A percentile compares a stretch with the other conserved stretches of the same genome.
phyloP scores from a whole-genome alignment of 2,888 invertebrate species.

The Apeira syringaria region DNA sequence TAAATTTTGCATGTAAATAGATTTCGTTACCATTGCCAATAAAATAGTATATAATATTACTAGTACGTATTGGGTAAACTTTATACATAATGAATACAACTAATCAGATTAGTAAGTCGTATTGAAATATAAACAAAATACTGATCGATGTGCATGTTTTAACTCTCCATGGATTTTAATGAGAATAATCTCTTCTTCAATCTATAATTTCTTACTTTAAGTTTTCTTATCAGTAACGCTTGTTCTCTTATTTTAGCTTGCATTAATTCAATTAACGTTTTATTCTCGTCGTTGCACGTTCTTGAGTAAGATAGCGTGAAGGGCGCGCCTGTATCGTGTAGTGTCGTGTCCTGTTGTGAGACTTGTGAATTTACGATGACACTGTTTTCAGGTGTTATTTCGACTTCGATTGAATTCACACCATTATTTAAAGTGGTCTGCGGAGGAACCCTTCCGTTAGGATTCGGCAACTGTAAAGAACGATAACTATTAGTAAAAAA shows the following conservation, averaged over 20 bases:
- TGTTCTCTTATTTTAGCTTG: slow-evolving; percentile 12
- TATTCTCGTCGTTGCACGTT: slow-evolving; percentile 6
- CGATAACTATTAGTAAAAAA: too few species aligned
- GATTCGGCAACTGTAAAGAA: not conserved
- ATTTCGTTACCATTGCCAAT: too few species aligned
- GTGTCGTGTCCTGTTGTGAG: not conserved
- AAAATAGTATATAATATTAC: too few species aligned
- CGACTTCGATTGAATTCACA: slow-evolving; percentile 9
- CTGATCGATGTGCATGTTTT: too few species aligned
- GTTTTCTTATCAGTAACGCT: slow-evolving; percentile 12
- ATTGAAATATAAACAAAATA: too few species aligned
- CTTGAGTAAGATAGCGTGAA: not conserved
- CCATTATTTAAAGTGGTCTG: not conserved
- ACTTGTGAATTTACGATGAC: not conserved
- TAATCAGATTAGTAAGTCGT: too few species aligned
- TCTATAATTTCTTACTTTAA: slow-evolving; percentile 12
- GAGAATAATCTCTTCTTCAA: slow-evolving; percentile 23
- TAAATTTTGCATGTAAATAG: too few species aligned
- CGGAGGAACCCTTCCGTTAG: not conserved
- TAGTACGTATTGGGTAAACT: too few species aligned
- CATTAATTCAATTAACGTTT: slow-evolving; percentile 6
- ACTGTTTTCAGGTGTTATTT: slow-evolving; percentile 17
- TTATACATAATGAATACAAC: too few species aligned
- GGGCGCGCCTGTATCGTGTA: not conserved
- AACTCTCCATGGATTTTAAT: slow-evolving; percentile 23